Base-by-base conservation (phyloP, 2,797 vertebrate genomes). In the Knipowitschia caucasica region DNA sequence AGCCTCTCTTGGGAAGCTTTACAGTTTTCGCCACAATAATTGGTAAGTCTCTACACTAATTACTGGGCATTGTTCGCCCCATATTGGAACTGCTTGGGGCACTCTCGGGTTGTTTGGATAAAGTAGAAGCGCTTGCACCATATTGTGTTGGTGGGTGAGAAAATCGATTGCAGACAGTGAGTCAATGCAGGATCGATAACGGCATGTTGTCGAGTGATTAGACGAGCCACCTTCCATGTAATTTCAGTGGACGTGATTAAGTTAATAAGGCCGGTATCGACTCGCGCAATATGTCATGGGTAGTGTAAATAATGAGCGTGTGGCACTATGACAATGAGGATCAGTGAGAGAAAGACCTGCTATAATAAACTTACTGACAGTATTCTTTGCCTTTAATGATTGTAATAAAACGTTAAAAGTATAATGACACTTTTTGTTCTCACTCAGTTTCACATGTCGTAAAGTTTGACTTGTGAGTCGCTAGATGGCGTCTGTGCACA, bases 21-120 rank as follows among this genome's bases (percentile, higher is more conserved):
- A 82, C 73, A 36, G 87, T 90, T 87, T 71, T 89, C 81, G 87
- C 86, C 72, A 89, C 83, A 44, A 73, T 91, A 44, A 86, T 91
- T 83, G 90, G 91, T 92, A 55, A 89, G 90, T 39, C 12, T 5
- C 3, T 77, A 25, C 6, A 24, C 14, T 29, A 5, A 23, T 34
- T 20, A 5, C 17, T 0, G 5, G 26, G 1, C 29, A 21, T 18
- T n/a, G n/a, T n/a, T n/a, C n/a, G n/a, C n/a, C n/a, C n/a, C n/a
- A n/a, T 49, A 4, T 33, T 49, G 45, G 8, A 49, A 49, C 29
- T 49, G 17, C 46, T 23, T 20, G 11, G 45, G 29, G 46, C 18
- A 49, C 46, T 47, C 30, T n/a, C n/a, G n/a, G n/a, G 17, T 17
- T 30, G 21, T n/a, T 25, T 3, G 40, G 10, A 14, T 23, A 1